Base-by-base conservation (phyloP, 2,888 invertebrate genomes). In the Oasisia sp. region DNA sequence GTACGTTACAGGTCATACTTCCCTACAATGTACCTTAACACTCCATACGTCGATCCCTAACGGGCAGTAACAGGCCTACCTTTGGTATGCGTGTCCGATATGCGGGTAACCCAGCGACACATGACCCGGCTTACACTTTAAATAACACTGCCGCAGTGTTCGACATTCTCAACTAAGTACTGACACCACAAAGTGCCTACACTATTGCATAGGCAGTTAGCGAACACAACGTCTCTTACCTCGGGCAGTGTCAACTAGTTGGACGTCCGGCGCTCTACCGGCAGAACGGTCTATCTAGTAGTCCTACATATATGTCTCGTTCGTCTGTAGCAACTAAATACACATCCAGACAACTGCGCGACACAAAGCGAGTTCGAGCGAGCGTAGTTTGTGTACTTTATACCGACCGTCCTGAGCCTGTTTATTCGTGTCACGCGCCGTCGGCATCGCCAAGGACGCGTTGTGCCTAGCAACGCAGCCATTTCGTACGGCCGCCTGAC, bases 381-480 rank as follows among this genome's bases (percentile, higher is more conserved):
- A 27, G 19, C 74, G n/a, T 27, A 74, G 74, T 74, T 74, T 19
- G 27, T n/a, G 74, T 74, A 74, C 74, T 74, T 74, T 27, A n/a
- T 27, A 74, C 74, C 74, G 74, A 74, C 74, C 74, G 74, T 74
- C 74, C 74, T 74, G 74, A 74, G 27, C 74, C n/a, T 74, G 74
- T 74, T 74, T 74, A 74, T 27, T 74, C 74, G 74, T 74, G 74
- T 74, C 74, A 74, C 74, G 74, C 74, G n/a, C 74, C 74, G 27
- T 27, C 74, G n/a, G 27, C 14, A 19, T 74, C 74, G 74, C 74
- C 74, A 74, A 74, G 74, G 74, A 74, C 74, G 74, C 74, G 27
- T 74, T 27, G 74, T 74, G 74, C 74, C 74, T 74, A 74, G 74
- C 74, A 74, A 74, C 74, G 74, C 74, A 74, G 74, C 74, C 74